These are phyloP conservation scores for Drosophila austrosaltans DNA, from an alignment of 2,888 invertebrate genomes.

Conservation along the genomic window DNA sequence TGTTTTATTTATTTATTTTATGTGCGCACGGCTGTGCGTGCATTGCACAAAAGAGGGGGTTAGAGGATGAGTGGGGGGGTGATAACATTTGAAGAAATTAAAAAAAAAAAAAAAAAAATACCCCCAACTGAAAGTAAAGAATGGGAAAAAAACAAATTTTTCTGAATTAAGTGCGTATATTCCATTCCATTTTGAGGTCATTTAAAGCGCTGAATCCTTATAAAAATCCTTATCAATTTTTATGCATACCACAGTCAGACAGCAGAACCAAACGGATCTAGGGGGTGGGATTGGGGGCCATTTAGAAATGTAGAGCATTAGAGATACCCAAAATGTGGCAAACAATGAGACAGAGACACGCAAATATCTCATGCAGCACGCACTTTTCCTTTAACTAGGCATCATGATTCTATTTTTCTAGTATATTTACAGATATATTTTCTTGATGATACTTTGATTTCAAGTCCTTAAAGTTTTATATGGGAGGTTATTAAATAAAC, in stretches of 20 bases:
- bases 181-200: conserved; percentile 56
- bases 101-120: conserved; percentile 37
- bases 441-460: too few species aligned
- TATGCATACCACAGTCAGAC: conserved; percentile 7
- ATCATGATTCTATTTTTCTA: background rate
- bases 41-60: conserved; percentile 41
- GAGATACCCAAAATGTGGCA: background rate
- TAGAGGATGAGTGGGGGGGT: background rate
- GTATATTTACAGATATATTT: too few species aligned
- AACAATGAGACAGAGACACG: background rate
- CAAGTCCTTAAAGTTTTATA: too few species aligned
- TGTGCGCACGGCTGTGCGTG: conserved; percentile 70
- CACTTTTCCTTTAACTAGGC: background rate
- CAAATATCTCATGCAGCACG: background rate
- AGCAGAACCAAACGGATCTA: background rate
- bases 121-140: background rate
- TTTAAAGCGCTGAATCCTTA: conserved; percentile 33
- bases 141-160: background rate
- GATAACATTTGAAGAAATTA: conserved; percentile 61
- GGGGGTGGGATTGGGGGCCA: background rate
- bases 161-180: conserved; percentile 47
- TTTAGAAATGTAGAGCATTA: background rate
- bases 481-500: too few species aligned
- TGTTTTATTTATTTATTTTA: conserved; percentile 71
- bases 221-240: conserved; percentile 15